Conservation (phyloP, 2,888 invertebrate species). For the Orchestes rusci region DNA sequence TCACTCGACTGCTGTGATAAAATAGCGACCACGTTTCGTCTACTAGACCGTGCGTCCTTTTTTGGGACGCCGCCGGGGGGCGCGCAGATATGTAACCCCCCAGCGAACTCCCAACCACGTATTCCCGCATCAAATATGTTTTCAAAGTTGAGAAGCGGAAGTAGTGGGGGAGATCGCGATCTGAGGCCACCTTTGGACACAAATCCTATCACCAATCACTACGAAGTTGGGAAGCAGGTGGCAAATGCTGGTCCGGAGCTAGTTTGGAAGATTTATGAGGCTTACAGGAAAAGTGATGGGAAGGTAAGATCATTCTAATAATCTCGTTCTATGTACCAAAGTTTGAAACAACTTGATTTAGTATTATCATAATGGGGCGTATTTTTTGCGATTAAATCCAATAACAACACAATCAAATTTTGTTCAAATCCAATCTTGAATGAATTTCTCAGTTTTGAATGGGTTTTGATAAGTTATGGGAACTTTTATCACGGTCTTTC, state of each 20-base stretch:
- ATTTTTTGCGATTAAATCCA: conserved; percentile 1
- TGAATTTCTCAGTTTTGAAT: too few relatives aligned
- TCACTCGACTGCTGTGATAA: too few relatives aligned
- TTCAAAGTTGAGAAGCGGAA: conserved; percentile 62
- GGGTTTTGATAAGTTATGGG: too few relatives aligned
- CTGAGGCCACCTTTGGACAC: conserved; percentile 52
- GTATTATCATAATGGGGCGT: neutral
- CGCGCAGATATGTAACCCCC: conserved; percentile 20
- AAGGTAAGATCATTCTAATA: too few relatives aligned
- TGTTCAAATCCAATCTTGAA: too few relatives aligned
- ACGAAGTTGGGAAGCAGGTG: conserved; percentile 76
- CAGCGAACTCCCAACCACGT: conserved; percentile 30
- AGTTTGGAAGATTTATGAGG: conserved; percentile 89
- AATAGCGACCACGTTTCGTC: conserved; percentile 23
- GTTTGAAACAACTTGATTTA: neutral
- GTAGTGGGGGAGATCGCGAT: conserved; percentile 43
- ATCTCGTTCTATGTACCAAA: neutral
- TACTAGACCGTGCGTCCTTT: conserved; percentile 25
- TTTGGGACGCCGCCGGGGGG: conserved; percentile 23
- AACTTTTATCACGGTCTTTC: too few relatives aligned
- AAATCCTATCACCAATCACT: conserved; percentile 82
- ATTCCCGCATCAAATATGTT: conserved; percentile 54
- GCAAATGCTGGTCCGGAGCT: conserved; percentile 82
- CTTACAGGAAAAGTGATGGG: conserved; percentile 78
- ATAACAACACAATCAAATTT: too few relatives aligned